phyloP scores from a whole-genome alignment of 2,888 invertebrate genomes.

The Melanargia galathea region DNA sequence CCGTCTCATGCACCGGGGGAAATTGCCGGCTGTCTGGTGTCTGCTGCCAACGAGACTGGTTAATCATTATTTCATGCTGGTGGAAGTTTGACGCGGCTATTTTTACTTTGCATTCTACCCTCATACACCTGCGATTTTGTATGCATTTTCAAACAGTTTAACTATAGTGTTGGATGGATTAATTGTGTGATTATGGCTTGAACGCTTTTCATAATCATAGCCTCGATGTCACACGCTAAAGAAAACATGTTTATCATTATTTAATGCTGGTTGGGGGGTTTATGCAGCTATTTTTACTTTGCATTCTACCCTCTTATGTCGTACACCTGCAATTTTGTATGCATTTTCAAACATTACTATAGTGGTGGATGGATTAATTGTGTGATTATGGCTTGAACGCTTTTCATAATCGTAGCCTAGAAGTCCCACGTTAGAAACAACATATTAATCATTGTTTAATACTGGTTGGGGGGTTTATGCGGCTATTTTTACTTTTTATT shows the following conservation, averaged over 20 bases:
- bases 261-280: slow-evolving; percentile 29
- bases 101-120: slow-evolving; percentile 26
- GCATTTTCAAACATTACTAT: slow-evolving; percentile 13
- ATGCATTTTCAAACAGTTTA: slow-evolving; percentile 14
- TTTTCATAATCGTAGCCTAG: not conserved
- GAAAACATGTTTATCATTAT: slow-evolving; percentile 28
- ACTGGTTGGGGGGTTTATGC: slow-evolving; percentile 27
- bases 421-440: not conserved
- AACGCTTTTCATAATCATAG: not conserved
- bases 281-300: slow-evolving; percentile 32
- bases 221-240: not conserved
- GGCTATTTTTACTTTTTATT: slow-evolving; percentile 30
- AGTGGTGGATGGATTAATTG: slow-evolving; percentile 1
- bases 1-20: slow-evolving; percentile 27
- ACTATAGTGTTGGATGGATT: not conserved
- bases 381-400: not conserved
- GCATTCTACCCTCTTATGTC: slow-evolving; percentile 12
- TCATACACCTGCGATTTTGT: slow-evolving; percentile 22
- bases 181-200: not conserved
- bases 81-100: slow-evolving; percentile 32
- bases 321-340: slow-evolving; percentile 21
- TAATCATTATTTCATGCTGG: slow-evolving; percentile 35
- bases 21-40: slow-evolving; percentile 34
- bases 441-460: slow-evolving; percentile 33
- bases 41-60: slow-evolving; percentile 32